A percentile compares a stretch with the other conserved stretches of the same genome.
Evolutionary conservation across 2,888 invertebrate species (phyloP).

Genomic region (Zele albiditarsus): DNA sequence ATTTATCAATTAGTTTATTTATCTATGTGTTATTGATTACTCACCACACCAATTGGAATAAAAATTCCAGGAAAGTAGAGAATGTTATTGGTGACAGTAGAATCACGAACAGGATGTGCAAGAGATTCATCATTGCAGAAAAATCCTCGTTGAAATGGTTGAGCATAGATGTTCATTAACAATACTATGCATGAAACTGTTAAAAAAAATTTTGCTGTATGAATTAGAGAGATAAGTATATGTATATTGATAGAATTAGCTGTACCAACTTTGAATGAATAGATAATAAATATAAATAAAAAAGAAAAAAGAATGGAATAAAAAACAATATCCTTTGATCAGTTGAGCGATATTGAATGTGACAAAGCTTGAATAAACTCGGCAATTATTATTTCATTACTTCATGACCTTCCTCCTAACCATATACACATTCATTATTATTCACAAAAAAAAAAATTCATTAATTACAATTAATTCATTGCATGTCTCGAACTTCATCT

Average conservation of each 20-base stretch:
- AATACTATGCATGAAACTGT: constrained; percentile 86
- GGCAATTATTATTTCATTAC: constrained; percentile 37
- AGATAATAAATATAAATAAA: neutral
- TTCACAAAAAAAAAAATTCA: constrained; percentile 25
- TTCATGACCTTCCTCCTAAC: constrained; percentile 18
- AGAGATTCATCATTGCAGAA: constrained; percentile 97
- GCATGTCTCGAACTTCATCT: neutral
- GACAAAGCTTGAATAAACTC: constrained; percentile 61
- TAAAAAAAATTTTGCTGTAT: neutral
- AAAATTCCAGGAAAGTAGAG: constrained; percentile 85
- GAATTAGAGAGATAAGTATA: neutral
- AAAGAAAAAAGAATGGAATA: neutral
- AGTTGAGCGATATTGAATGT: constrained; percentile 46
- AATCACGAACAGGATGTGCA: constrained; percentile 88
- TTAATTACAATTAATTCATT: constrained; percentile 20
- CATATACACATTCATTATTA: constrained; percentile 16
- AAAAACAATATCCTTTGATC: constrained; percentile 22
- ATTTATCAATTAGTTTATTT: too few relatives aligned
- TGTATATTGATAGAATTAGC: constrained; percentile 1
- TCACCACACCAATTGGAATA: constrained; percentile 84
- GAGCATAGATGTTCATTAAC: constrained; percentile 81
- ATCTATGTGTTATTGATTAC: constrained; percentile 64
- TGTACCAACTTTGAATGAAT: neutral
- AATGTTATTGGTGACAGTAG: constrained; percentile 86
- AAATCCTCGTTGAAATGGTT: constrained; percentile 90